Base-by-base conservation (phyloP, 2,888 invertebrate species). In the Volucella bombylans region DNA sequence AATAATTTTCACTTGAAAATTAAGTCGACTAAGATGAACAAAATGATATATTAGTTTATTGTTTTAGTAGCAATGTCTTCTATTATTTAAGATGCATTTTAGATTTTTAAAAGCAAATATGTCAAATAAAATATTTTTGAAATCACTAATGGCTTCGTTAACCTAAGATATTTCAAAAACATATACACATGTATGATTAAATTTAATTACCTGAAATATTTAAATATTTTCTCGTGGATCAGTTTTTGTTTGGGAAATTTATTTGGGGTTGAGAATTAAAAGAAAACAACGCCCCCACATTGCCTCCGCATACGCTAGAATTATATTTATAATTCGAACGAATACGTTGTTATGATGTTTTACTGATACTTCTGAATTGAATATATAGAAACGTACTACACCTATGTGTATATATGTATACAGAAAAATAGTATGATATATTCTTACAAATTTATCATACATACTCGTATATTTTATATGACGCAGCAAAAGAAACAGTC, bases 301-400 rank as follows among this genome's bases (percentile, higher is more conserved):
- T 41, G 62, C 54, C 39, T 31, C 52, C 61, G 45, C 68, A 62
- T 49, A 52, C 54, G 41, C 49, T 15, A 54, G 62, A 47, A 23
- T 49, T 64, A 64, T 78, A 78, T 78, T 78, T 78, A 64, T 69
- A 69, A 77, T 43, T 54, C 18, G 4, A 31, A 55, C 69, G 41
- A 55, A 49, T 49, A 12, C 38, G 11, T 41, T 15, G 43, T 31
- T 31, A 15, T 10, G 39, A 52, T 38, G 23, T 45, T n/a, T 18
- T 62, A 64, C 31, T n/a, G 23, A 69, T 64, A 78, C 49, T 69
- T 69, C 10, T 61, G 23, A 10, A 41, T 54, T 39, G 11, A 61
- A 43, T 9, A 38, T 31, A 71, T 43, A 43, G 45, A 57, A 3
- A 23, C 23, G 3, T 23, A 23, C 23, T 23, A 23, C 23, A 4